phyloP scores from a whole-genome alignment of 2,113 vertebrate genomes.

The Excalfactoria chinensis region DNA sequence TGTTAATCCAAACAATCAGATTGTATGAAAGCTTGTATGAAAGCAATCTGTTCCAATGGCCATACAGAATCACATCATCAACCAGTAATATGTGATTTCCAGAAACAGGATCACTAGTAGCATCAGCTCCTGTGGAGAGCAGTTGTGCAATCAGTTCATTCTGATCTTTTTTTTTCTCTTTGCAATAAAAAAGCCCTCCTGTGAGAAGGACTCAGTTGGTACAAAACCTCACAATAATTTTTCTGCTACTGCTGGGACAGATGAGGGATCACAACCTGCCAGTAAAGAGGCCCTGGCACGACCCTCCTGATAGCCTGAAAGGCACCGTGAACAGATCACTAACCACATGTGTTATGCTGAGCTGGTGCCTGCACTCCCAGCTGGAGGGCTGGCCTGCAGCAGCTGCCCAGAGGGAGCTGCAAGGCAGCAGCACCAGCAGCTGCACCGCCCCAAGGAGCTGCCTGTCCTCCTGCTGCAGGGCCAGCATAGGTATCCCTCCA shows the following conservation, averaged over 20 bases:
- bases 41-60: neutral
- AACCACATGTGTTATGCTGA: accelerated
- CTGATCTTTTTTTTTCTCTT: neutral
- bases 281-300: neutral
- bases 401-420: neutral
- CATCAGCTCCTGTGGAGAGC: neutral
- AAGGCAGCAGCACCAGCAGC: neutral
- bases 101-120: neutral
- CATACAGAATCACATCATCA: neutral
- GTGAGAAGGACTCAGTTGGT: neutral
- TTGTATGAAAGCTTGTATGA: neutral
- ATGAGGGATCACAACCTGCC: neutral
- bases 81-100: neutral
- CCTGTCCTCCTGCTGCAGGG: accelerated
- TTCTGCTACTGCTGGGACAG: neutral
- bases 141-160: neutral
- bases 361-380: accelerated
- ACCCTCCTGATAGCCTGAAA: accelerated
- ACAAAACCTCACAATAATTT: neutral
- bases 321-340: neutral
- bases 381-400: neutral
- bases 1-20: neutral
- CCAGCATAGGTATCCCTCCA: accelerated
- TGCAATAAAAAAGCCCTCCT: neutral
- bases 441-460: too few relatives aligned